phyloP scores from a whole-genome alignment of 2,888 invertebrate genomes.

The Drosophila macrospina region DNA sequence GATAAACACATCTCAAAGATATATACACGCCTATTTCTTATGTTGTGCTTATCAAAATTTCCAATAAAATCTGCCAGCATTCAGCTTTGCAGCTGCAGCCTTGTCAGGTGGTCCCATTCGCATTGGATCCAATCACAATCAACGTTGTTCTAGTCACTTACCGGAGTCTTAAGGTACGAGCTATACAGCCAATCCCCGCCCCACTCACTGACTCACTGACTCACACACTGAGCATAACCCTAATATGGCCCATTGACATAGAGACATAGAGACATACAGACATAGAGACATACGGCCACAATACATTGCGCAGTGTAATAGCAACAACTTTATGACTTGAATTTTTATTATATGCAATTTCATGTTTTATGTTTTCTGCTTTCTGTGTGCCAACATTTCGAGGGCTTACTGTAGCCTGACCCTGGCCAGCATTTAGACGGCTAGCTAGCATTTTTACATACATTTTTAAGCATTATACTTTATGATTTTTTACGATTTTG shows the following conservation, averaged over 20 bases:
- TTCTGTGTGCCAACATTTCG: constrained; percentile 48
- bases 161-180: no score
- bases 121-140: constrained; percentile 46
- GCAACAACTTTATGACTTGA: constrained; percentile 73
- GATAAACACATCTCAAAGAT: constrained; percentile 34
- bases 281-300: constrained; percentile 36
- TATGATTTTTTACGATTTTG: constrained; percentile 71
- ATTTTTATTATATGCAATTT: constrained; percentile 76
- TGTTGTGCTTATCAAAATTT: constrained; percentile 9
- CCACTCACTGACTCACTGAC: no score
- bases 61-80: neutral
- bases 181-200: no score
- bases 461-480: constrained; percentile 73
- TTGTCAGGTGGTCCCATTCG: constrained; percentile 8
- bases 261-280: no score
- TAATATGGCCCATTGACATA: constrained; percentile 23
- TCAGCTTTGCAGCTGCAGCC: neutral
- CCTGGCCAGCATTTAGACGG: constrained; percentile 38
- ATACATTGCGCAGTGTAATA: constrained; percentile 42
- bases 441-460: constrained; percentile 69
- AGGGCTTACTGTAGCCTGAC: constrained; percentile 27
- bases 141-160: constrained; percentile 53
- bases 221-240: constrained; percentile 31
- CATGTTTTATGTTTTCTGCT: constrained; percentile 67
- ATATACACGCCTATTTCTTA: neutral